Base-by-base conservation (phyloP, 1,140 invertebrate species). In the Drosophila oshimai region DNA sequence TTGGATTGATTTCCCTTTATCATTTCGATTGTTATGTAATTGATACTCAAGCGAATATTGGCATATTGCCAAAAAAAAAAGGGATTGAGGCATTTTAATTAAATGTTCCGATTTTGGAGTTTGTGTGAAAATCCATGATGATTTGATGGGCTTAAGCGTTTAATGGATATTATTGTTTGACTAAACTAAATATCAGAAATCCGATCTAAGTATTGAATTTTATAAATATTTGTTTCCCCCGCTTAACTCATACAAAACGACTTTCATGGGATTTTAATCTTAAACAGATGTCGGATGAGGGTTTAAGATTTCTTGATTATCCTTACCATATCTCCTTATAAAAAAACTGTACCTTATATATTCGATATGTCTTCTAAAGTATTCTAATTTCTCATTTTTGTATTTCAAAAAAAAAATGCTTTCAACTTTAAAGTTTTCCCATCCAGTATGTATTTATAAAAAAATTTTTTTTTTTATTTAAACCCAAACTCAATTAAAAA, bases 1-100 rank as follows among this genome's bases (percentile, higher is more conserved):
- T 51, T 44, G 54, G 41, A 41, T 62, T 53, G 62, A 68, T 57
- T 37, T 76, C 31, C 24, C 42, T 50, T 73, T 78, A 67, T 67
- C 64, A 60, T 58, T 62, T 71, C 47, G 54, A 83, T 83, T 78
- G 84, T 69, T 83, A 45, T 71, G 77, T 77, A 71, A 72, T 88
- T 77, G 49, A 78, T 83, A 51, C 34, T 64, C 70, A 41, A 62
- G 60, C 45, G 54, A 76, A 51, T 70, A 55, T 79, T 64, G 81
- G 64, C 68, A 74, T 34, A 64, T 87, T 53, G 76, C 73, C 6
- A 77, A 83, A 45, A 37, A 51, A 47, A 50, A 12, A 18, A 12
- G 12, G 26, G 29, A 54, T 76, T 76, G 34, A 10, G 28, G 34
- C 41, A 31, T 26, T 61, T 81, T 50, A 70, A 74, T 86, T 67